Evolutionary conservation across 2,888 invertebrate genomes (phyloP).

Genomic region (Choristoneura rosaceana): DNA sequence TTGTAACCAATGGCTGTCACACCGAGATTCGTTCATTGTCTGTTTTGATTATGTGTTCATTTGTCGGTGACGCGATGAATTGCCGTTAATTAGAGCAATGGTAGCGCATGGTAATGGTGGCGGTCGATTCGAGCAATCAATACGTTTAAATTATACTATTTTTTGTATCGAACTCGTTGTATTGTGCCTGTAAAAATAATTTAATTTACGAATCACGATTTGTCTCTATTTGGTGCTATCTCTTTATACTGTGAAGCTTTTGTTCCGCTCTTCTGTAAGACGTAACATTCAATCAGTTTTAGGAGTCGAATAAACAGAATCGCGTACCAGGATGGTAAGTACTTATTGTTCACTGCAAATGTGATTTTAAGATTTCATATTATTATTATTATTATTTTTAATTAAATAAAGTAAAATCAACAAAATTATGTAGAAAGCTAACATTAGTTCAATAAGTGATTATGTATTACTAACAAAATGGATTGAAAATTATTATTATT

Average conservation of each 20-base stretch:
- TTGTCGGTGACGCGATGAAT: constrained; percentile 1
- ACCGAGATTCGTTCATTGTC: constrained; percentile 51
- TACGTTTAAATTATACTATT: background rate
- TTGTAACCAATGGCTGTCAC: constrained; percentile 55
- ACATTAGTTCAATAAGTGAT: no score
- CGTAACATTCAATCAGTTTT: background rate
- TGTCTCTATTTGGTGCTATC: background rate
- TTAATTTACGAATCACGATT: background rate
- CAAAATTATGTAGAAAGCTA: no score
- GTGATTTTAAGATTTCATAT: no score
- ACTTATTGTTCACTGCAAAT: no score
- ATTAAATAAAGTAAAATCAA: no score
- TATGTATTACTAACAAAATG: no score
- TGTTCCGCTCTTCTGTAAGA: no score
- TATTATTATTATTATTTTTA: no score
- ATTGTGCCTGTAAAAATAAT: background rate
- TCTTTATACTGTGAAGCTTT: background rate
- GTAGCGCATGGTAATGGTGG: constrained; percentile 5
- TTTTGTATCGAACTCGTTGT: background rate
- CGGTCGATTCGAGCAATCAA: constrained; percentile 1
- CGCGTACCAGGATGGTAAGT: no score
- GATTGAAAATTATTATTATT: no score
- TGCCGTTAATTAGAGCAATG: constrained; percentile 3
- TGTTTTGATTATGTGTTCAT: constrained; percentile 44
- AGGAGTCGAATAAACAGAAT: no score